Percentiles rank a stretch among this genome's conserved stretches.
phyloP scores from a whole-genome alignment of 2,888 invertebrate species.

The Leistus spinibarbis region DNA sequence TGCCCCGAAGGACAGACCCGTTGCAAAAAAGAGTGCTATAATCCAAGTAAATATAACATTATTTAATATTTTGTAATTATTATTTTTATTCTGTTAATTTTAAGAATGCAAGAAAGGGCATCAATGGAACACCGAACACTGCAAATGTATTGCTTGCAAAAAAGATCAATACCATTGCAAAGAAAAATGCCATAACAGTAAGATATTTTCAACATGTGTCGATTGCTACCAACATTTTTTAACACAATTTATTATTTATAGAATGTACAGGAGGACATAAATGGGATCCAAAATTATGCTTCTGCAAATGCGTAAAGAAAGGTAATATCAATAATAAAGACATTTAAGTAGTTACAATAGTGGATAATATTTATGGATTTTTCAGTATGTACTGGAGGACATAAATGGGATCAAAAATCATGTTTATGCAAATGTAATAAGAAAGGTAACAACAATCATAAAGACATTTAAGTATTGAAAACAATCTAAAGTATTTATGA shows the following conservation, averaged over 20 bases:
- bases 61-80: neutral
- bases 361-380: no score
- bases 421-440: neutral
- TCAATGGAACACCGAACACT: neutral
- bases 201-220: no score
- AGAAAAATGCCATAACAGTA: no score
- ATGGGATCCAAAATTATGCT: neutral
- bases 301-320: neutral
- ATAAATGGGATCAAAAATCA: neutral
- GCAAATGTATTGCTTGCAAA: neutral
- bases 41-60: neutral
- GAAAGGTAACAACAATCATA: neutral
- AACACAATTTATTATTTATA: no score
- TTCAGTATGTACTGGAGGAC: no score
- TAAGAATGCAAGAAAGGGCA: neutral
- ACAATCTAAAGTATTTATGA: no score
- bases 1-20: neutral
- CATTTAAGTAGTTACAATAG: no score
- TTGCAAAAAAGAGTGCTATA: neutral
- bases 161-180: no score
- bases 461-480: no score
- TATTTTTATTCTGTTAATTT: neutral
- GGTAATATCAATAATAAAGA: no score
- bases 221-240: no score
- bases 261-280: neutral